Base-by-base conservation (phyloP, 1,140 invertebrate genomes). In the Zelostemma sp. region DNA sequence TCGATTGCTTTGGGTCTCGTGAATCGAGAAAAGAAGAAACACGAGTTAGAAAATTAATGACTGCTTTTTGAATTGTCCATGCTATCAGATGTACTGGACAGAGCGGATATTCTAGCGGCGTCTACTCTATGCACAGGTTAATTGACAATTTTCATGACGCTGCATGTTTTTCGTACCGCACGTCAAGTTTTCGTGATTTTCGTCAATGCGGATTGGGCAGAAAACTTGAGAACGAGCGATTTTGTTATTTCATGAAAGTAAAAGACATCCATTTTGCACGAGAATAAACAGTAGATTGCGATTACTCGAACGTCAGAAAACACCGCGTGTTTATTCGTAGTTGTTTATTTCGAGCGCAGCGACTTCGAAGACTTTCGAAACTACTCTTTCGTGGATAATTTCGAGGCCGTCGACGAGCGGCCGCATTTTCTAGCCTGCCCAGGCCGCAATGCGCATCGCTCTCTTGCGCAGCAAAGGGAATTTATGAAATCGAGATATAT, bases 41-140 rank as follows among this genome's bases (percentile, higher is more conserved):
- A n/a, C n/a, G n/a, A n/a, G n/a, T n/a, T n/a, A n/a, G n/a, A n/a
- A n/a, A n/a, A 35, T 35, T 35, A 35, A 35, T n/a, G n/a, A 35
- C 2, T 16, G 41, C 41, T 15, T 43, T 43, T 43, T 43, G 6
- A 43, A 15, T 64, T 58, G 43, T 75, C 67, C 49, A 51, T 73
- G 71, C 71, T 77, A 72, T 65, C 75, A 85, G 84, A 78, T 82
- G 83, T 60, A 82, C 82, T 25, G 81, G 78, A 76, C 83, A 85
- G 57, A 74, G 73, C 17, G 83, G 83, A 79, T 84, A 80, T 56
- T 73, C 77, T 18, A 80, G 79, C 47, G 74, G 80, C 60, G 78
- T 75, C 61, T 85, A 80, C 70, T 75, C 82, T 51, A 77, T 79
- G 63, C 77, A 84, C 80, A 85, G 83, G 83, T 85, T 85, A 83